Base-by-base conservation (phyloP, 2,113 vertebrate genomes). In the Ibidorhyncha struthersii region DNA sequence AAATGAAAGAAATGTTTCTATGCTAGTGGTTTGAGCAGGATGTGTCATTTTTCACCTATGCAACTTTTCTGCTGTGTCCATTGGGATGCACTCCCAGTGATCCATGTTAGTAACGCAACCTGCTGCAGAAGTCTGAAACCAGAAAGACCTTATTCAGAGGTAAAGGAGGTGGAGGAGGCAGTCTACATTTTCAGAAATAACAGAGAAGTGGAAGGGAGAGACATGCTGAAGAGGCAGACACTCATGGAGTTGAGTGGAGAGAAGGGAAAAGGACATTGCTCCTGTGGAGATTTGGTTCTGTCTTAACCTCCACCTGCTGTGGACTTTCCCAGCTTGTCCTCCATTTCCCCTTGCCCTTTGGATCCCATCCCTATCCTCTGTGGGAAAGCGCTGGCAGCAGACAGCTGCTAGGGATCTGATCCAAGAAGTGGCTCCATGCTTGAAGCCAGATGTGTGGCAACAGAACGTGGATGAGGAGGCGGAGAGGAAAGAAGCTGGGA, bases 361-460 rank as follows among this genome's bases (percentile, higher is more conserved):
- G 96, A 96, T 94, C 78, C 53, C 49, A 87, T 95, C 78, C 96
- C 84, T 93, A 3, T 87, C 45, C 87, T 96, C 91, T 96, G 84
- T 96, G 95, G 95, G 95, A 95, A 97, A 94, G 47, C 1, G 0
- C 66, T 96, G 96, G 96, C 93, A 96, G 87, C 87, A 96, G 78
- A 93, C 93, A 96, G 92, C 95, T 96, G 93, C 87, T 72, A 72
- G 84, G 89, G 67, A 93, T 93, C 90, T 58, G 59, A 90, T 96
- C 93, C 96, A 96, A 97, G 87, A 94, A 96, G 89, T 91, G 90
- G 96, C 84, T 93, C 89, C 92, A 82, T 96, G 58, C 91, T 91
- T 45, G 87, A 95, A 95, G 93, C 97, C 95, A 96, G 96, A 96
- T 96, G 97, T 96, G 93, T 96, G 95, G 96, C 92, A 94, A 50